phyloP scores from a whole-genome alignment of 1,140 invertebrate genomes.

The Temnothorax curvispinosus region DNA sequence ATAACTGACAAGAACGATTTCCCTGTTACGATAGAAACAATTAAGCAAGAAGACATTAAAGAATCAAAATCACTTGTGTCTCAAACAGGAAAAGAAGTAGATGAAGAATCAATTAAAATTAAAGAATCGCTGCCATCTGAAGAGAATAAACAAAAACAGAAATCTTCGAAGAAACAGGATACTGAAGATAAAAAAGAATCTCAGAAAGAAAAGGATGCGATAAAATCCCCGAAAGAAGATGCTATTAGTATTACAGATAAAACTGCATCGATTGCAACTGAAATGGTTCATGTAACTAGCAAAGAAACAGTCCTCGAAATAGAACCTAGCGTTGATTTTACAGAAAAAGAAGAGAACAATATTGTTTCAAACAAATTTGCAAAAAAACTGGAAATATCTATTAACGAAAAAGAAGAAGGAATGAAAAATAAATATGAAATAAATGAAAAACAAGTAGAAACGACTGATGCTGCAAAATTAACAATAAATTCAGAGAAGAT shows the following conservation, averaged over 20 bases:
- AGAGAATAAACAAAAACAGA: not conserved
- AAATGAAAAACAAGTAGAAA: not conserved
- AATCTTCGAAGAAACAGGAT: not conserved
- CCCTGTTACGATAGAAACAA: not conserved
- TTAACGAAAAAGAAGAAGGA: not conserved
- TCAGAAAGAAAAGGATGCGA: not conserved
- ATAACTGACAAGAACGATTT: not conserved
- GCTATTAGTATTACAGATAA: not conserved
- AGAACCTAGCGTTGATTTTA: not conserved
- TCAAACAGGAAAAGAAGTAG: not conserved
- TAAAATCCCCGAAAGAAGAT: not conserved
- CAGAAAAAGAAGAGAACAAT: not conserved
- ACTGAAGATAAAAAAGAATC: not conserved
- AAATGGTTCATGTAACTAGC: not conserved
- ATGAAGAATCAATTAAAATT: not conserved
- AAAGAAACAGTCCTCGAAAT: not conserved
- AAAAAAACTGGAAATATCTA: constrained; percentile 24
- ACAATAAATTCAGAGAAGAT: constrained; percentile 21
- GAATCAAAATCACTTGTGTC: not conserved
- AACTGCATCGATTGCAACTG: not conserved
- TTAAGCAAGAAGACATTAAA: not conserved
- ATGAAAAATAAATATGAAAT: not conserved
- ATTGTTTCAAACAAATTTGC: not conserved
- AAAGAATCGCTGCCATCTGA: not conserved
- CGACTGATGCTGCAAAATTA: not conserved